These are phyloP conservation scores for Cosmopolites sordidus DNA, from an alignment of 2,888 invertebrate species.

Conservation along the genomic window DNA sequence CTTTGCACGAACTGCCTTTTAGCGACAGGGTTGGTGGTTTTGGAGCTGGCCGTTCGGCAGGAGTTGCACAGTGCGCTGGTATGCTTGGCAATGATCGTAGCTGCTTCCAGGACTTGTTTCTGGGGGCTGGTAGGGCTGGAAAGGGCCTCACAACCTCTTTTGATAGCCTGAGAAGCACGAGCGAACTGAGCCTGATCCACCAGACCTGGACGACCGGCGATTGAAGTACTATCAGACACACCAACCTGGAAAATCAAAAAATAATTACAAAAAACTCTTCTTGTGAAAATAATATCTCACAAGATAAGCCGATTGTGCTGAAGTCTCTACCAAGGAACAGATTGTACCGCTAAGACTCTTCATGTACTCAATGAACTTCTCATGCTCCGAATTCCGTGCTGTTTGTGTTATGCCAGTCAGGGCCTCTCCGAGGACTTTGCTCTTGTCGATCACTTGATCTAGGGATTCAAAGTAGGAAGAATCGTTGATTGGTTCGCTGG, in stretches of 20 bases:
- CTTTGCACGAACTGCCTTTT: slow-evolving; percentile 96
- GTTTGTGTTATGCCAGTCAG: slow-evolving; percentile 94
- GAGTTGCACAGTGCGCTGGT: slow-evolving; percentile 94
- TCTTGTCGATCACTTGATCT: slow-evolving; percentile 84
- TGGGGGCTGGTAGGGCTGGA: slow-evolving; percentile 68
- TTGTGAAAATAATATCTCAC: slow-evolving; percentile 41
- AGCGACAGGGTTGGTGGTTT: slow-evolving; percentile 84
- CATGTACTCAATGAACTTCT: slow-evolving; percentile 80
- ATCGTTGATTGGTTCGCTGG: slow-evolving; percentile 83
- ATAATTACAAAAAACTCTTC: background rate
- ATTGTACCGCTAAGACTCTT: slow-evolving; percentile 81
- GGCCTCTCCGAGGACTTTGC: slow-evolving; percentile 75
- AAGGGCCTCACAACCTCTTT: slow-evolving; percentile 79
- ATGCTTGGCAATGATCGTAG: slow-evolving; percentile 93
- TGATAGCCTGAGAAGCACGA: slow-evolving; percentile 85
- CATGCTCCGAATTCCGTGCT: slow-evolving; percentile 82
- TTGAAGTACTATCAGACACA: slow-evolving; percentile 84
- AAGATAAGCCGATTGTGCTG: slow-evolving; percentile 92
- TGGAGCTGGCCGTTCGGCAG: slow-evolving; percentile 86
- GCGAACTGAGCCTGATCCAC: slow-evolving; percentile 86
- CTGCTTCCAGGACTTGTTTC: slow-evolving; percentile 82
- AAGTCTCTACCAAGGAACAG: slow-evolving; percentile 86
- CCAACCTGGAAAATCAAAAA: slow-evolving; percentile 72
- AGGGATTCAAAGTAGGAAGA: slow-evolving; percentile 91
- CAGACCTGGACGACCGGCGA: slow-evolving; percentile 81